phyloP scores from a whole-genome alignment of 2,113 vertebrate genomes.

The Prunella fulvescens region DNA sequence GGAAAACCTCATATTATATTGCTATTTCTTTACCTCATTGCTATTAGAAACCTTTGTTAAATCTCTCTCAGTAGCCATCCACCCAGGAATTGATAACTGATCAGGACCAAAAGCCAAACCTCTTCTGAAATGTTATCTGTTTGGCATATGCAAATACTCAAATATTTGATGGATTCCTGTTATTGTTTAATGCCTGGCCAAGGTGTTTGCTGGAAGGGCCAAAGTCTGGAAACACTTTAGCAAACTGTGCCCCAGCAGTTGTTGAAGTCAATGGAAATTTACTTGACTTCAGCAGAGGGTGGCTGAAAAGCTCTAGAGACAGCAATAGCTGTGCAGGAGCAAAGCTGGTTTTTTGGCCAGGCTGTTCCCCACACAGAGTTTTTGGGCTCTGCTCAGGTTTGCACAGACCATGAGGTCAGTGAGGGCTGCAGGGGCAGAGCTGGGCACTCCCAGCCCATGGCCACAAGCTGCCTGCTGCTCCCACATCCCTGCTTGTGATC shows the following conservation, averaged over 20 bases:
- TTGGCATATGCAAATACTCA: not conserved
- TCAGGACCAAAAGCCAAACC: not conserved
- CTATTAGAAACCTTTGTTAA: not conserved
- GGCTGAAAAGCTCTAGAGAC: not conserved
- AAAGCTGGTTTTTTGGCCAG: not conserved
- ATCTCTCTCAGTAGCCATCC: not conserved
- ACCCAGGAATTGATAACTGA: not conserved
- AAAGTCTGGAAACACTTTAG: conserved; percentile 8
- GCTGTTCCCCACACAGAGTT: rapidly evolving
- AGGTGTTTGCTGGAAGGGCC: not conserved
- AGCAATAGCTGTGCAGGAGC: not conserved
- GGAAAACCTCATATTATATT: not conserved
- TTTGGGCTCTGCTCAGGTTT: not conserved
- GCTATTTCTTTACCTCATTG: not conserved
- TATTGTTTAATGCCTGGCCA: not conserved
- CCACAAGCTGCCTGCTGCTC: not conserved
- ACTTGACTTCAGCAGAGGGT: not conserved
- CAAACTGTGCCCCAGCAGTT: not conserved
- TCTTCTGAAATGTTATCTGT: not conserved
- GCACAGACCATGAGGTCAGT: rapidly evolving
- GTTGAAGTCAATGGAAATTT: conserved; percentile 14
- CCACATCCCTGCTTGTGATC: not conserved
- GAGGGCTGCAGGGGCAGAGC: not conserved
- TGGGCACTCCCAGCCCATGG: rapidly evolving
- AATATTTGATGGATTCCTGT: not conserved